phyloP scores from a whole-genome alignment of 2,113 vertebrate species.

The Actenoides lindsayi region DNA sequence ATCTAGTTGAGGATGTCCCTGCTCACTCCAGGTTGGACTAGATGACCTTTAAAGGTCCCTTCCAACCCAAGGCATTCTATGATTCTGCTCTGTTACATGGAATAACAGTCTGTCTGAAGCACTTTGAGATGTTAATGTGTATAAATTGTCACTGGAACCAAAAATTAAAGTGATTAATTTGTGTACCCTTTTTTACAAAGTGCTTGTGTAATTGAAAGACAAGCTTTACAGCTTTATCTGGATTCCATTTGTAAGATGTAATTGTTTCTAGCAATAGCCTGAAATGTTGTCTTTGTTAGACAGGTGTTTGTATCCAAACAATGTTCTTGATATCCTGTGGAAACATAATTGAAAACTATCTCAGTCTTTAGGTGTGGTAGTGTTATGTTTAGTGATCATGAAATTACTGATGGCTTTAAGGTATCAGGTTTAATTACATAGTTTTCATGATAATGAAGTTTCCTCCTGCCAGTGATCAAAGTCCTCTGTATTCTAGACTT shows the following conservation, averaged over 20 bases:
- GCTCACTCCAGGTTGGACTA: too few relatives aligned
- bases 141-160: neutral
- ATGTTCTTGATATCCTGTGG: neutral
- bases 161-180: slow-evolving; percentile 5
- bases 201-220: neutral
- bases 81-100: neutral
- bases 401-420: slow-evolving; percentile 8
- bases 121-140: neutral
- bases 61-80: too few relatives aligned
- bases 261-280: slow-evolving; percentile 4
- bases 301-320: neutral
- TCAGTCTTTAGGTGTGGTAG: neutral
- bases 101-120: neutral
- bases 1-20: too few relatives aligned
- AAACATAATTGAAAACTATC: slow-evolving; percentile 21
- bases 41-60: too few relatives aligned
- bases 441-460: slow-evolving; percentile 20
- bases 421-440: neutral
- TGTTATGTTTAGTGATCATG: neutral
- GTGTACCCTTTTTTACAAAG: neutral
- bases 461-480: neutral
- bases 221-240: neutral
- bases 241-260: neutral
- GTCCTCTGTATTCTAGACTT: neutral
- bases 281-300: neutral